Percentiles rank a stretch among this genome's conserved stretches.
These are phyloP conservation scores for Lucifuga dentata DNA, from an alignment of 2,113 vertebrate genomes.

Conservation along the genomic window DNA sequence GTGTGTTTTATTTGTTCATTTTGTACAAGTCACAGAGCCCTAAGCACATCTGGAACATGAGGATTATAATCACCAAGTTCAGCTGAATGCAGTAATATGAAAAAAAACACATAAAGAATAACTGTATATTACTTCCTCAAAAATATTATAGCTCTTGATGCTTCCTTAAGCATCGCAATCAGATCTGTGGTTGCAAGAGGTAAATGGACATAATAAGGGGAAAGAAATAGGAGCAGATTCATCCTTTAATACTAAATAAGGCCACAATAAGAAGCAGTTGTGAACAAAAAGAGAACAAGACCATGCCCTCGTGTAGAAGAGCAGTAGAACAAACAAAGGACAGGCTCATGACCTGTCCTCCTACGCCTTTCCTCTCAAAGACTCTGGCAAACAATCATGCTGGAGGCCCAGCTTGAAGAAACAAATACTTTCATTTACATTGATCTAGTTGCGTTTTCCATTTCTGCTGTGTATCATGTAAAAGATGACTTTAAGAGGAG, in stretches of 20 bases:
- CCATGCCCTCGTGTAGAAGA: slow-evolving; percentile 25
- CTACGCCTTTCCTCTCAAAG: slow-evolving; percentile 61
- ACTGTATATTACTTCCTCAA: no score
- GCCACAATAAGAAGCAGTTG: background rate
- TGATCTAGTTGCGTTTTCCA: background rate
- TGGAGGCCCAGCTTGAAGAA: slow-evolving; percentile 40
- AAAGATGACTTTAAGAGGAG: background rate
- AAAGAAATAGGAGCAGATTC: slow-evolving; percentile 1
- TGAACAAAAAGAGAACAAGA: slow-evolving; percentile 24
- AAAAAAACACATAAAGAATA: no score
- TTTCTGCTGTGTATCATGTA: background rate
- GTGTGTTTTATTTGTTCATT: no score
- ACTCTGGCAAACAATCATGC: slow-evolving; percentile 29
- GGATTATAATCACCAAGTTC: no score
- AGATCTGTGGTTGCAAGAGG: no score
- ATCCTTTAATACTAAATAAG: slow-evolving; percentile 5
- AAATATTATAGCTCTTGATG: no score
- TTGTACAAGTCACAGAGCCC: no score
- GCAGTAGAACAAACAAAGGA: slow-evolving; percentile 64
- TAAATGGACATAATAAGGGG: background rate
- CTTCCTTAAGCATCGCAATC: no score
- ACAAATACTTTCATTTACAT: slow-evolving; percentile 21
- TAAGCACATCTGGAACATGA: no score
- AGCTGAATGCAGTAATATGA: no score
- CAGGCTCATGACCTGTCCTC: slow-evolving; percentile 66